These are phyloP conservation scores for Tamias sibiricus DNA, from an alignment of 2,113 vertebrate genomes.

Conservation along the genomic window DNA sequence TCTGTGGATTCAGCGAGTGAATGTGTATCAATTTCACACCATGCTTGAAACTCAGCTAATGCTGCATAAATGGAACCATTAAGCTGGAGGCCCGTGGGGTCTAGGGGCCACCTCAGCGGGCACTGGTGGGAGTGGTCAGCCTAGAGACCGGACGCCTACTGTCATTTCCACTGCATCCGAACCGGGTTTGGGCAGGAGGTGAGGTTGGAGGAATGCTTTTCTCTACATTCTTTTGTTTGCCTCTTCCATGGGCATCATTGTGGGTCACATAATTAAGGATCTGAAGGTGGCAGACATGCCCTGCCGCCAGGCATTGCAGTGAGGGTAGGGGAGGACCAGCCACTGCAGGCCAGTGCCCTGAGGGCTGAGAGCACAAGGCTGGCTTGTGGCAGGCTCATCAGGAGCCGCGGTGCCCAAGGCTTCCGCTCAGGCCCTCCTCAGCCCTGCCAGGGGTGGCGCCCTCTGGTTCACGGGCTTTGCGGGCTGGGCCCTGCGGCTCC, in stretches of 20 bases:
- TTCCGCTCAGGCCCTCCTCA: not conserved
- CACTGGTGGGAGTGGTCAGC: too few relatives aligned
- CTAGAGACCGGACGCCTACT: not conserved
- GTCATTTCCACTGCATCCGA: not conserved
- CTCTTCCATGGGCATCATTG: too few relatives aligned
- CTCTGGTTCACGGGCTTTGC: not conserved
- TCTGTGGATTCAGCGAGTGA: not conserved
- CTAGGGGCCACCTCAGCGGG: not conserved
- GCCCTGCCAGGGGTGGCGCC: accelerated
- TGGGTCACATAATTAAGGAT: not conserved
- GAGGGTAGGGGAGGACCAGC: not conserved
- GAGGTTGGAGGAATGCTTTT: not conserved
- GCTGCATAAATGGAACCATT: not conserved
- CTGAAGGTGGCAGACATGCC: too few relatives aligned
- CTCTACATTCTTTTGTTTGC: not conserved
- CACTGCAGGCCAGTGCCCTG: too few relatives aligned
- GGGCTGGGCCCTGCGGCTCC: not conserved
- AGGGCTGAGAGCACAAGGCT: too few relatives aligned
- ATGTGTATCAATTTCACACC: not conserved
- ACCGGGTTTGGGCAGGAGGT: not conserved
- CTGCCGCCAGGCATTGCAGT: not conserved
- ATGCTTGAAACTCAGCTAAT: not conserved
- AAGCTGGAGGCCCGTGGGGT: accelerated
- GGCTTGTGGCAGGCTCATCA: too few relatives aligned
- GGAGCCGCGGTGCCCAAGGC: accelerated